Conservation (phyloP, 2,113 vertebrate genomes). For the Carassius auratus region DNA sequence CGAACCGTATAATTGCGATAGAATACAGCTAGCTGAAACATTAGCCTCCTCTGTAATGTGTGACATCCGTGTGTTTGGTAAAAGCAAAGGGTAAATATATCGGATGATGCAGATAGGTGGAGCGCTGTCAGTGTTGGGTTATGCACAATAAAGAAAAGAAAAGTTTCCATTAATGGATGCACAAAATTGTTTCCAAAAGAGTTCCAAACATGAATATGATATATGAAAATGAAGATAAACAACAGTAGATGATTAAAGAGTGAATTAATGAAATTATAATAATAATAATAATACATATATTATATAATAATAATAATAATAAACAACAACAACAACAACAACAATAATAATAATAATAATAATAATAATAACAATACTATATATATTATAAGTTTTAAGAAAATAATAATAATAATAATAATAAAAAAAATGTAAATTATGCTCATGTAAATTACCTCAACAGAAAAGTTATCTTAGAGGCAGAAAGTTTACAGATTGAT, state of each 20-base stretch:
- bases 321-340: too few relatives aligned
- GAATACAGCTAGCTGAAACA: slow-evolving; percentile 95
- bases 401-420: not conserved
- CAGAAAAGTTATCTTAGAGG: too few relatives aligned
- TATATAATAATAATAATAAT: too few relatives aligned
- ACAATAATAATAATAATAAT: too few relatives aligned
- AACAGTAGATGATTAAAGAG: not conserved
- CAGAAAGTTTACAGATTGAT: too few relatives aligned
- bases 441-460: too few relatives aligned
- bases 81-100: slow-evolving; percentile 54
- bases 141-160: not conserved
- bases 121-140: slow-evolving; percentile 4
- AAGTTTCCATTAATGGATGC: not conserved
- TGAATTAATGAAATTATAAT: too few relatives aligned
- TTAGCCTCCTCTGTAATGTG: slow-evolving; percentile 95
- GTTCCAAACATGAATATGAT: not conserved
- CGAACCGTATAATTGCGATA: slow-evolving; percentile 99
- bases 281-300: too few relatives aligned
- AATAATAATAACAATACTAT: not conserved
- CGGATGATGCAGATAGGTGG: slow-evolving; percentile 36
- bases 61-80: slow-evolving; percentile 82
- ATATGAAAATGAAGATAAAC: not conserved
- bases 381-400: too few relatives aligned
- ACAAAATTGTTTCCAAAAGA: not conserved
- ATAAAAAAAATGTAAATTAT: not conserved